These are phyloP conservation scores for Apostichopus californicus DNA, from an alignment of 35 echinoderm and acorn worm genomes.

Conservation along the genomic window DNA sequence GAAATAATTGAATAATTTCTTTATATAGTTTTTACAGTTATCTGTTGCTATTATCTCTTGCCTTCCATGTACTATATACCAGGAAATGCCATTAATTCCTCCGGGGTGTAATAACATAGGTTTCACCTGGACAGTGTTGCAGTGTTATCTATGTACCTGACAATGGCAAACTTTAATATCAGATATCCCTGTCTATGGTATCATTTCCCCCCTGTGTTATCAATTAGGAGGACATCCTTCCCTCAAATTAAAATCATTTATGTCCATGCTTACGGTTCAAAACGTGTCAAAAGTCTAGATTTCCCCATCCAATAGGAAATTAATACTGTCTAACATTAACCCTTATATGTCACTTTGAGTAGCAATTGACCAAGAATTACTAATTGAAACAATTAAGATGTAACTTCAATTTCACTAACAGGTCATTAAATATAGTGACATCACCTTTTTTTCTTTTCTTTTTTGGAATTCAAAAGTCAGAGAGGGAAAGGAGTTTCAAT, in stretches of 20 bases:
- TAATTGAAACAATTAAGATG: not conserved
- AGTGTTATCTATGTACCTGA: too few relatives aligned
- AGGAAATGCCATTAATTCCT: too few relatives aligned
- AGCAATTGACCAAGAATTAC: not conserved
- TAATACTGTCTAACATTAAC: not conserved
- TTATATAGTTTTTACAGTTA: too few relatives aligned
- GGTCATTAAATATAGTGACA: not conserved
- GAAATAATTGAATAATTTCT: too few relatives aligned
- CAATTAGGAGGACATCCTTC: not conserved
- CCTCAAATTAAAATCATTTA: slow-evolving; percentile 8
- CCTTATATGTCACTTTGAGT: slow-evolving; percentile 10
- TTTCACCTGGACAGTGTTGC: too few relatives aligned
- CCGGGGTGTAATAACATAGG: too few relatives aligned
- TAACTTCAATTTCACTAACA: not conserved
- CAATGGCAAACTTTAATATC: not conserved
- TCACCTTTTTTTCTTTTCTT: not conserved
- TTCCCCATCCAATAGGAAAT: not conserved
- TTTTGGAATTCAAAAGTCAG: too few relatives aligned
- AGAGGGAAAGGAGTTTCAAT: too few relatives aligned
- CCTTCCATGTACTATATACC: too few relatives aligned
- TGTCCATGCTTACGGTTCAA: not conserved
- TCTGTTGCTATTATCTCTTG: too few relatives aligned
- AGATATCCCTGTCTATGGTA: not conserved
- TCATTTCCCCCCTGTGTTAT: not conserved
- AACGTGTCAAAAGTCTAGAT: not conserved